These are phyloP conservation scores for Phrixothrix hirtus DNA, from an alignment of 2,888 invertebrate genomes.

Conservation along the genomic window DNA sequence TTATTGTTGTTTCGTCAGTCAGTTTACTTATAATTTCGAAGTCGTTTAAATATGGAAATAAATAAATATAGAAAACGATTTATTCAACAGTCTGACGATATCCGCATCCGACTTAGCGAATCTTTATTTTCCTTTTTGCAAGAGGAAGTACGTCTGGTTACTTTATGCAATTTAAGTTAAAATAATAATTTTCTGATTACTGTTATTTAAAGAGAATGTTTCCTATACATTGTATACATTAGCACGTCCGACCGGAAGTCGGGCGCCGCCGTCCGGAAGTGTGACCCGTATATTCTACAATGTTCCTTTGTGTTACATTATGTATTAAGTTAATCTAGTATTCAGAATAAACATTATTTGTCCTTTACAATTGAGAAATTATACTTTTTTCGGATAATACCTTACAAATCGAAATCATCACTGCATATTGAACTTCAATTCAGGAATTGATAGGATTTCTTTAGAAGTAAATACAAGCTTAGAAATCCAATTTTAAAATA, in stretches of 20 bases:
- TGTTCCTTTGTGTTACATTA: slow-evolving; percentile 27
- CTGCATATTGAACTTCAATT: slow-evolving; percentile 1
- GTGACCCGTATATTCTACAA: slow-evolving; percentile 35
- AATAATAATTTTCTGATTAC: slow-evolving; percentile 4
- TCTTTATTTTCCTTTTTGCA: neutral
- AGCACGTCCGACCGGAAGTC: slow-evolving; percentile 35
- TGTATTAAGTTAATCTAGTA: slow-evolving; percentile 23
- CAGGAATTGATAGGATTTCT: slow-evolving; percentile 4
- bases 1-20: too few relatives aligned
- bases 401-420: neutral
- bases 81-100: too few relatives aligned
- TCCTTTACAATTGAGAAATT: slow-evolving; percentile 7
- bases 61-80: too few relatives aligned
- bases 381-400: neutral
- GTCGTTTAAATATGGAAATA: too few relatives aligned
- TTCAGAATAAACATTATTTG: slow-evolving; percentile 13
- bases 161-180: neutral
- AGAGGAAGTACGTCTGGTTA: neutral
- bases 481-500: slow-evolving; percentile 27
- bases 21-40: too few relatives aligned
- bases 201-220: slow-evolving; percentile 31
- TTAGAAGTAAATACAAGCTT: slow-evolving; percentile 17
- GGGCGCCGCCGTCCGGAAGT: slow-evolving; percentile 35
- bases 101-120: too few relatives aligned
- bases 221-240: slow-evolving; percentile 32